Conservation (phyloP, 2,113 vertebrate species). For the Toxotes jaculatrix region DNA sequence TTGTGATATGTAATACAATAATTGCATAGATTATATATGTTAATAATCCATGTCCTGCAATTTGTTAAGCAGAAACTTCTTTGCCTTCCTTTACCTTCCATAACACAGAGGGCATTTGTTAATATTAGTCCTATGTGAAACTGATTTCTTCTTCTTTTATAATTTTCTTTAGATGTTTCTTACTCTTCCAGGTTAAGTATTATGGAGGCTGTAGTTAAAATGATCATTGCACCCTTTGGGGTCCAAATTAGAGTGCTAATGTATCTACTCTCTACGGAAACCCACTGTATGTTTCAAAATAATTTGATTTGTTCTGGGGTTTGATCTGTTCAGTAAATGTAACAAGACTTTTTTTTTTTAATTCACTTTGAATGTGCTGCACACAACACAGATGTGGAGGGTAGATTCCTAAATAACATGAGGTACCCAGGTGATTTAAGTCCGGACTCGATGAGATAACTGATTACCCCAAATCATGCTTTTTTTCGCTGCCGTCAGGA, state of each 20-base stretch:
- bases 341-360: not conserved
- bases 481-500: not conserved
- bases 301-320: slow-evolving; percentile 6
- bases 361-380: slow-evolving; percentile 11
- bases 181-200: not conserved
- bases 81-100: not conserved
- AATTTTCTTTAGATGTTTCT: not conserved
- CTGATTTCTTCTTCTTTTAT: not conserved
- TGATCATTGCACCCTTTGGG: slow-evolving; percentile 13
- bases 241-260: slow-evolving; percentile 24
- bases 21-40: slow-evolving; percentile 27
- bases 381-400: slow-evolving; percentile 9
- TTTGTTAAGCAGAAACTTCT: slow-evolving; percentile 4
- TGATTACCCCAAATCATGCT: not conserved
- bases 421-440: slow-evolving; percentile 9
- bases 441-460: not conserved
- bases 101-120: slow-evolving; percentile 7
- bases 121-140: not conserved
- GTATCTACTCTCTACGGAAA: slow-evolving; percentile 5
- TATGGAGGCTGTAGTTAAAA: not conserved
- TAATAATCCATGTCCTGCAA: slow-evolving; percentile 20
- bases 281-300: not conserved
- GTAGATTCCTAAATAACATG: slow-evolving; percentile 11
- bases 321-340: slow-evolving; percentile 21
- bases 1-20: slow-evolving; percentile 25